Evolutionary conservation across 2,888 invertebrate species (phyloP), one percentile per base, ranked within the genome.

Genomic region (Phasia obesa): DNA sequence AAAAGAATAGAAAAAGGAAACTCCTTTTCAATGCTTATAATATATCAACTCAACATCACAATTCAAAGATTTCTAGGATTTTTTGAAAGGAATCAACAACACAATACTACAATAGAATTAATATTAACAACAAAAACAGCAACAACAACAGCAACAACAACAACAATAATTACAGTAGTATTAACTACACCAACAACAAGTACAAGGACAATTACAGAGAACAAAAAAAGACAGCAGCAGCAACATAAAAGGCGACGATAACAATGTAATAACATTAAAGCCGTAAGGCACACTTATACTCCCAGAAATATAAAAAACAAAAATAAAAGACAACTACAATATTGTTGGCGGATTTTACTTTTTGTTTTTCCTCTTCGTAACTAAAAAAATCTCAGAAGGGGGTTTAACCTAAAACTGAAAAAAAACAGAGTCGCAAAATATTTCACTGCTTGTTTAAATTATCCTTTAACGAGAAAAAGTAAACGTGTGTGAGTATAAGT

Each of bases 191-290:
- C 1, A 75, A 42, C 57, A 71, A 69, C 47, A 67, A 74, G 17
- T 25, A 27, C 11, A 47, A 76, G 42, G 51, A 67, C 49, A 77
- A 69, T 77, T 69, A 53, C 69, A 51, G 11, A 59, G n/a, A n/a
- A n/a, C n/a, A n/a, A n/a, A n/a, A n/a, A n/a, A 67, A 59, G 65
- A 47, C 3, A 5, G 42, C 11, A 75, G n/a, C 19, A 27, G 17
- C 23, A 57, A 49, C 38, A 67, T n/a, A n/a, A 59, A 31, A 6
- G 11, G 11, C 1, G 35, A 35, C 49, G 49, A 42, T 64, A 65
- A 64, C 69, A 67, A 62, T 67, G 38, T 81, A 57, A 77, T 73
- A 77, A 81, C 77, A 59, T 73, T 77, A 67, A 60, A 69, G 81
- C 81, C 81, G 21, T 69, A 57, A 67, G 67, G 77, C 77, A 73